Conservation (phyloP, 1,140 invertebrate genomes). For the Cydia splendana region DNA sequence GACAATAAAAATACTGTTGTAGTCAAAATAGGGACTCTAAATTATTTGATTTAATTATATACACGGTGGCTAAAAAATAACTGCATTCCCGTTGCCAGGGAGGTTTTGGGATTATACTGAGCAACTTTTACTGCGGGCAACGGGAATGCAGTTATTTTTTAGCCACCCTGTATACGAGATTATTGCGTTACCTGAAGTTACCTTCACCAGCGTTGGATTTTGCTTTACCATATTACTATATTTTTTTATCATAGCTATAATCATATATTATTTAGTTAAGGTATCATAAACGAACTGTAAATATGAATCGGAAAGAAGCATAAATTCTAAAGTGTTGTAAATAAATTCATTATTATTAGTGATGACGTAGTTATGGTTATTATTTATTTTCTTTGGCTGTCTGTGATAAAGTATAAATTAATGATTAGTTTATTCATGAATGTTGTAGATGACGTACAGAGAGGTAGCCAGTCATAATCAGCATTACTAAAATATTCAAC, state of each 20-base stretch:
- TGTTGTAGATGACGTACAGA: constrained; percentile 37
- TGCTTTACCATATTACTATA: constrained; percentile 8
- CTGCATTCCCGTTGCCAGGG: no score
- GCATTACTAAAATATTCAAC: background rate
- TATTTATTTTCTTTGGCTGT: constrained; percentile 55
- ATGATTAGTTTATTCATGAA: constrained; percentile 42
- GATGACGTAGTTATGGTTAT: constrained; percentile 42
- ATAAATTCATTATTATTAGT: constrained; percentile 48
- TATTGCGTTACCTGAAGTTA: constrained; percentile 10
- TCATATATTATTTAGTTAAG: constrained; percentile 42
- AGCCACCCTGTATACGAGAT: background rate
- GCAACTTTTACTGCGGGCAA: no score
- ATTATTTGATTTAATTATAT: constrained; percentile 34
- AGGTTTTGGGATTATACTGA: no score
- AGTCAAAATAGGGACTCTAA: constrained; percentile 34
- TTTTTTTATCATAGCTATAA: constrained; percentile 34
- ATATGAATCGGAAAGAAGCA: constrained; percentile 66
- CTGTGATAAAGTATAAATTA: constrained; percentile 54
- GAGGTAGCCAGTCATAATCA: background rate
- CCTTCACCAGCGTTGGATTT: background rate
- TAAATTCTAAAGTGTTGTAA: constrained; percentile 73
- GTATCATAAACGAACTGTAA: constrained; percentile 45
- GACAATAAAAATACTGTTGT: constrained; percentile 58
- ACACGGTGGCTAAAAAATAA: background rate
- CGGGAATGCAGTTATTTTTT: no score